Evolutionary conservation across 2,888 invertebrate species (phyloP), one percentile per base, ranked within the genome.

Genomic region (Drosophila quasianomalipes): DNA sequence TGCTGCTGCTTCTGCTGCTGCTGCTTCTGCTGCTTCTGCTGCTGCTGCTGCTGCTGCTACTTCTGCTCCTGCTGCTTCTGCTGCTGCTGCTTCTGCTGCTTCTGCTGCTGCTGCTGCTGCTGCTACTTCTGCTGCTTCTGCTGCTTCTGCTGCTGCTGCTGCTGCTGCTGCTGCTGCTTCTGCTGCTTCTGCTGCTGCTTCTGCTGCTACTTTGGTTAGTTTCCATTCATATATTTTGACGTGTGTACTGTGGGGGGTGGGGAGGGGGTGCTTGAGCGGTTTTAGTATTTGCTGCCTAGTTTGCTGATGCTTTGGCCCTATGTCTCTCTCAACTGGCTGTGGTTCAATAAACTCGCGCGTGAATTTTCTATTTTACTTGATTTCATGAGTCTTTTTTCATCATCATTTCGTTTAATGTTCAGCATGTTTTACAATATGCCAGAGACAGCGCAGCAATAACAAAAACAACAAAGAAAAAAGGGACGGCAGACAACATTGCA

Each of bases 141-240:
- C 41, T 41, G 26, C 1, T 19, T 4, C 10, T 41, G 33, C 16
- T 26, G 10, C n/a, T 35, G 54, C 12, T 30, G 35, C 35, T 44
- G 47, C 68, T 74, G 85, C 88, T 79, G 85, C 90, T n/a, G 26
- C n/a, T 19, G 39, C 9, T 41, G 1, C 39, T 41, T 9, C 1
- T 10, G 19, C 41, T 41, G 26, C 1, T 19, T 9, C 10, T 41
- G 33, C 16, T 26, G 10, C n/a, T 35, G 54, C 12, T 30, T 31
- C 35, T 44, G 47, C 68, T 74, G 85, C 88, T 79, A 88, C 90
- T 90, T 81, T 90, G 90, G 88, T 87, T 85, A 82, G 88, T 75
- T 89, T 85, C 82, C 89, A 90, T 87, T 88, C 82, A 90, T 89
- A 90, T 84, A 89, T 86, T 86, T 83, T 83, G 81, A 83, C 83